Conservation (phyloP, 2,113 vertebrate species). For the Solea senegalensis region DNA sequence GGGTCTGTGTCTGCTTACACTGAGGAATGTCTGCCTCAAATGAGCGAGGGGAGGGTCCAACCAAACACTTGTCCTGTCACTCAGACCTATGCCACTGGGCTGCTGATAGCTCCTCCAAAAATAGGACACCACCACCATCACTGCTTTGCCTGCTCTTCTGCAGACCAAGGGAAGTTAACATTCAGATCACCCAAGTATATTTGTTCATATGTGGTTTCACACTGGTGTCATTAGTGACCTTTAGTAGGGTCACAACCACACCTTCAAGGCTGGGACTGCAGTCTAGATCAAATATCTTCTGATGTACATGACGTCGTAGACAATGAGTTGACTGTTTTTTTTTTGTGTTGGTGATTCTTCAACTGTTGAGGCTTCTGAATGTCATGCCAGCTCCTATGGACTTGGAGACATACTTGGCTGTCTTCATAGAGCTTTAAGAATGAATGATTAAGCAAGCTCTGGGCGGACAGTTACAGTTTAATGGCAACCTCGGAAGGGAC, state of each 20-base stretch:
- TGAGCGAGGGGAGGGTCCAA: constrained; percentile 69
- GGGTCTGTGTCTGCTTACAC: constrained; percentile 77
- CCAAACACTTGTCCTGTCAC: constrained; percentile 84
- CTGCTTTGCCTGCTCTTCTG: constrained; percentile 48
- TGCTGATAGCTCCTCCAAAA: constrained; percentile 78
- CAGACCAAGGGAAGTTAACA: constrained; percentile 42
- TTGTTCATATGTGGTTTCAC: constrained; percentile 35
- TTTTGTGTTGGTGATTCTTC: neutral
- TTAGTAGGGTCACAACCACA: constrained; percentile 8
- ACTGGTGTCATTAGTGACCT: constrained; percentile 37
- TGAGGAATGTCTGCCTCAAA: constrained; percentile 76
- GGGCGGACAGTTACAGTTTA: constrained; percentile 2
- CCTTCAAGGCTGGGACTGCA: neutral
- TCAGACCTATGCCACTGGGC: constrained; percentile 72
- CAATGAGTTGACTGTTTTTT: no score
- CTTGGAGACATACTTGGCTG: constrained; percentile 42
- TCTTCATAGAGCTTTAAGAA: constrained; percentile 41
- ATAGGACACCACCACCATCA: constrained; percentile 66
- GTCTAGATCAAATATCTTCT: constrained; percentile 10
- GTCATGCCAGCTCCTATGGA: constrained; percentile 14
- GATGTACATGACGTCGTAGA: neutral
- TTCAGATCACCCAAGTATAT: constrained; percentile 52
- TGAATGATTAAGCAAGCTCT: constrained; percentile 26
- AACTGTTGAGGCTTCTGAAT: neutral
- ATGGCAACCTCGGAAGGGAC: no score